These are phyloP conservation scores for Deroplatys truncata DNA, from an alignment of 2,888 invertebrate species.

Conservation along the genomic window DNA sequence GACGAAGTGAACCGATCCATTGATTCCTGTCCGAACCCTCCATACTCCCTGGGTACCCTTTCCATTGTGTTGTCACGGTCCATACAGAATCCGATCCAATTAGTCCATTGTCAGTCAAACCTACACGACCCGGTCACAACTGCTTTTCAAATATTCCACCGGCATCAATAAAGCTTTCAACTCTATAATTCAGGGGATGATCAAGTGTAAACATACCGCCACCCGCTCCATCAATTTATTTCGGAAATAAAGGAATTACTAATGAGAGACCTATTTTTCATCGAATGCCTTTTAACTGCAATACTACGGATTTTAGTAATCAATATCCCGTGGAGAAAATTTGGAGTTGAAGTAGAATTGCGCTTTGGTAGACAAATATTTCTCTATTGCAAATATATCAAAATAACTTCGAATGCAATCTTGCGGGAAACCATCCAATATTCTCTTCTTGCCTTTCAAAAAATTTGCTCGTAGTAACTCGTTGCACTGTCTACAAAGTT, in stretches of 20 bases:
- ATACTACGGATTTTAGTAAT: not conserved
- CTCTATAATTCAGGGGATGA: not conserved
- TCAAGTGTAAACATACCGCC: not conserved
- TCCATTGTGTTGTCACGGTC: not conserved
- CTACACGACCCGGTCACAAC: constrained; percentile 14
- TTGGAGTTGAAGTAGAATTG: too few relatives aligned
- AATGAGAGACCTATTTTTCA: not conserved
- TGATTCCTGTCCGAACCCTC: not conserved
- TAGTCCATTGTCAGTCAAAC: constrained; percentile 15
- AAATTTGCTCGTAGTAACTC: too few relatives aligned
- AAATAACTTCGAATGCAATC: too few relatives aligned
- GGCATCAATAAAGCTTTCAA: not conserved
- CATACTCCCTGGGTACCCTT: not conserved
- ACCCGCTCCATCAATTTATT: not conserved
- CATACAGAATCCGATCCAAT: constrained; percentile 11
- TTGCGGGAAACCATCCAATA: too few relatives aligned
- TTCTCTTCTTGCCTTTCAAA: too few relatives aligned
- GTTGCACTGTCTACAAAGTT: too few relatives aligned
- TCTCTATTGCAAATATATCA: too few relatives aligned
- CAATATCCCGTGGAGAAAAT: too few relatives aligned
- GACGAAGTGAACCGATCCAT: not conserved
- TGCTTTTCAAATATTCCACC: constrained; percentile 22
- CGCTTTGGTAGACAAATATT: too few relatives aligned
- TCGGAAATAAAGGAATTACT: not conserved
- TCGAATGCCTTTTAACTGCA: not conserved